phyloP scores from a whole-genome alignment of 2,113 vertebrate species.

The Merops nubicus region DNA sequence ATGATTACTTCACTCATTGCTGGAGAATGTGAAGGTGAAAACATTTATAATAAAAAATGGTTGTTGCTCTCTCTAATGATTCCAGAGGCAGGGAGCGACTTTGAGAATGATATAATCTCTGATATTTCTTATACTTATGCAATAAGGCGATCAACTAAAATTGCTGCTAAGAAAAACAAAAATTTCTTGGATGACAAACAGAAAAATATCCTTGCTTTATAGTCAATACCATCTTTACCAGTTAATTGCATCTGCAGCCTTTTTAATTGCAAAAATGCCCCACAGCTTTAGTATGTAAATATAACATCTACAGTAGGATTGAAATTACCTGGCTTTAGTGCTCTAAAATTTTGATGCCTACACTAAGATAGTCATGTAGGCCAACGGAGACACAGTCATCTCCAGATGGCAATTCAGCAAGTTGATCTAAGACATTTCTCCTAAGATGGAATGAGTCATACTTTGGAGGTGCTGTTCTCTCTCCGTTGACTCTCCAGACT shows the following conservation, averaged over 20 bases:
- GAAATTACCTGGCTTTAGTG: neutral
- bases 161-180: neutral
- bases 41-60: neutral
- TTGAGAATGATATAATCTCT: neutral
- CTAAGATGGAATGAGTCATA: conserved; percentile 34
- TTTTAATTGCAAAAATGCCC: neutral
- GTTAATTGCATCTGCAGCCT: neutral
- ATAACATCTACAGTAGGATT: neutral
- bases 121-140: neutral
- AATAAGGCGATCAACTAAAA: neutral
- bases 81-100: neutral
- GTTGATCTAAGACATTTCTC: neutral
- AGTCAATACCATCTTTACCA: neutral
- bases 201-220: neutral
- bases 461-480: conserved; percentile 27
- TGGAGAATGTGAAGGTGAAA: conserved; percentile 18
- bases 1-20: neutral
- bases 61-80: neutral
- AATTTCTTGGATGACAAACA: neutral
- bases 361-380: neutral
- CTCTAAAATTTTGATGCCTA: neutral
- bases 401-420: neutral
- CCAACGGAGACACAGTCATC: neutral
- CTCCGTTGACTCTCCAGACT: conserved; percentile 50
- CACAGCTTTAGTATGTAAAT: neutral